A percentile compares a stretch with the other conserved stretches of the same genome.
Conservation (phyloP, 2,113 vertebrate species). For the Puffinus mauretanicus region DNA sequence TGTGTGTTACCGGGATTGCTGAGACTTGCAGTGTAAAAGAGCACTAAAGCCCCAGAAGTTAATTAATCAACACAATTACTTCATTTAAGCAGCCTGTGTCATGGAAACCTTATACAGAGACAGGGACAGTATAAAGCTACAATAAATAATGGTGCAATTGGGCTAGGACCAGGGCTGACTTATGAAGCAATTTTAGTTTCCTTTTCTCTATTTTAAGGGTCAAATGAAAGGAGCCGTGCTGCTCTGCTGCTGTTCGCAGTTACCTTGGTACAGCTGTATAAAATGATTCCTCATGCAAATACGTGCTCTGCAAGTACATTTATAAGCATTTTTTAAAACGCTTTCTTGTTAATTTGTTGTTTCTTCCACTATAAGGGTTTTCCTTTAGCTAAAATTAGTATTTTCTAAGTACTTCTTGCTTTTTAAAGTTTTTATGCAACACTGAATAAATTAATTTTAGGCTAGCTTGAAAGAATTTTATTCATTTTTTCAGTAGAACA, state of each 20-base stretch:
- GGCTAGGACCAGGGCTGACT: not conserved
- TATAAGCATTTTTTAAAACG: not conserved
- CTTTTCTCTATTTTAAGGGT: not conserved
- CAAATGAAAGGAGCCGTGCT: not conserved
- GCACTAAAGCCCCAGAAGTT: not conserved
- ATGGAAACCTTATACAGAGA: not conserved
- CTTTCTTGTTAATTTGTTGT: not conserved
- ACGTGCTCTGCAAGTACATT: rapidly evolving
- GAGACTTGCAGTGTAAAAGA: not conserved
- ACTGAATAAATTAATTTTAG: not conserved
- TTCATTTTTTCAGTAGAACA: not conserved
- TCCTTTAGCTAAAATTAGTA: not conserved
- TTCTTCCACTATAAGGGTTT: not conserved
- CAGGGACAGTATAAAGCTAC: not conserved
- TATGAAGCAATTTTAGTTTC: not conserved
- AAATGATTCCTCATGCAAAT: not conserved
- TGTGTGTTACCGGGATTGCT: not conserved
- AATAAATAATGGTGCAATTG: not conserved
- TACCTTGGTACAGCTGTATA: not conserved
- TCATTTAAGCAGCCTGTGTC: not conserved
- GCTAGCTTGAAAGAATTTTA: not conserved
- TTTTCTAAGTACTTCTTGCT: not conserved
- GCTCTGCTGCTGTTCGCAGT: not conserved
- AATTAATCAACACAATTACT: not conserved
- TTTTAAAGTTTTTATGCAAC: not conserved